Base-by-base conservation (phyloP, 2,888 invertebrate genomes). In the Mallateleia sp. region DNA sequence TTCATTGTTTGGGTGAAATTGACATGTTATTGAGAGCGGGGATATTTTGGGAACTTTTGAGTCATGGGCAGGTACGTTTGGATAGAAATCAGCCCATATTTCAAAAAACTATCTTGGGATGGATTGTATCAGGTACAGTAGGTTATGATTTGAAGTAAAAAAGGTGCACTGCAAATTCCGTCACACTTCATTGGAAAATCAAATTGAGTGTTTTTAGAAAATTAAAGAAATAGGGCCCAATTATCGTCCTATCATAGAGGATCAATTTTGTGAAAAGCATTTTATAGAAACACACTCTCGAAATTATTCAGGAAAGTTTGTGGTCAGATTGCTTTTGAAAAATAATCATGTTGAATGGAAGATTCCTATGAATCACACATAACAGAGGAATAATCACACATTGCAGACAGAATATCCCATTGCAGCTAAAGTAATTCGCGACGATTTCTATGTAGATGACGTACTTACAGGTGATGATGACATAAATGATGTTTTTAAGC, bases 291-390 rank as follows among this genome's bases (percentile, higher is more conserved):
- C 75, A 1, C 34, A 69, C 8, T n/a, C 52, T 14, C 38, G 14
- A 38, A 38, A 38, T 14, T 6, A 38, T 11, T 32, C 34, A 18
- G 82, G 82, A 6, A 50, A 79, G 25, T 78, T 82, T 74, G 5
- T 34, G 92, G 6, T 90, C 88, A 5, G 92, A 89, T 4, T 92
- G 92, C 67, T 71, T 94, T n/a, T 88, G 20, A 24, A 69, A 15
- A n/a, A 54, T 47, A 47, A 18, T 32, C 32, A 32, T 32, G 0
- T n/a, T 6, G 14, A 25, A 66, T 28, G 28, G 66, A 2, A 25
- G 14, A 25, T 64, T 64, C 9, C 45, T 45, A 18, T 20, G n/a
- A n/a, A n/a, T n/a, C n/a, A n/a, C n/a, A n/a, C n/a, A n/a, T n/a
- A n/a, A n/a, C n/a, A n/a, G n/a, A n/a, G n/a, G n/a, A n/a, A n/a